Percentiles rank a stretch among this genome's conserved stretches.
These are phyloP conservation scores for Anolis sagrei DNA, from an alignment of 2,113 vertebrate genomes.

Conservation along the genomic window DNA sequence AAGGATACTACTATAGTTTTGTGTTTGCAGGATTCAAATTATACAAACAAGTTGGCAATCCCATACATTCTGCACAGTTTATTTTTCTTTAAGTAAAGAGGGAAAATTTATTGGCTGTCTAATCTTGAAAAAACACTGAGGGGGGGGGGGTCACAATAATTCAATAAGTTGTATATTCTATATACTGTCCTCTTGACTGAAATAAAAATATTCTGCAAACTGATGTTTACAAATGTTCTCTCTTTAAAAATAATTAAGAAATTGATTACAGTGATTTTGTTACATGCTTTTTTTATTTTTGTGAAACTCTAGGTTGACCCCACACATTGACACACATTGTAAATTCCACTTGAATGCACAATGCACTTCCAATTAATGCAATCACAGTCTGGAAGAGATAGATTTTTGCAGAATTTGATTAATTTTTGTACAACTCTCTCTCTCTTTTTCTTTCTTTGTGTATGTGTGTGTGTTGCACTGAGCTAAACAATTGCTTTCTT, in stretches of 20 bases:
- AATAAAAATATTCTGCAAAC: background rate
- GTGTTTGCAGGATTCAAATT: background rate
- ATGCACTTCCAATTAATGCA: slow-evolving; percentile 4
- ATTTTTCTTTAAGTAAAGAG: background rate
- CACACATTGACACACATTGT: background rate
- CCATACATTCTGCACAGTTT: background rate
- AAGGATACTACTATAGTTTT: background rate
- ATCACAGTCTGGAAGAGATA: background rate
- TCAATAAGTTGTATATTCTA: background rate
- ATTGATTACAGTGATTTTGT: background rate
- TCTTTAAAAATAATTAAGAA: slow-evolving; percentile 7
- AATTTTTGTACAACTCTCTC: accelerated
- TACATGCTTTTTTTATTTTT: background rate
- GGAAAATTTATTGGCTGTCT: background rate
- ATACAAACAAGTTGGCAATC: background rate
- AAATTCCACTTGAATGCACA: background rate
- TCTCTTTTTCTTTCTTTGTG: background rate
- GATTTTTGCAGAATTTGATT: slow-evolving; percentile 3
- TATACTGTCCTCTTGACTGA: background rate
- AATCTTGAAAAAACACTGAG: background rate
- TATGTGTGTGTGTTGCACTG: background rate
- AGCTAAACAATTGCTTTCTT: background rate
- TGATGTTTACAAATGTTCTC: background rate
- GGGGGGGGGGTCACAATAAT: too few relatives aligned
- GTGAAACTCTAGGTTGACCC: background rate